Evolutionary conservation across 2,888 invertebrate species (phyloP), one percentile per base, ranked within the genome.

Genomic region (Brachypterus glaber): DNA sequence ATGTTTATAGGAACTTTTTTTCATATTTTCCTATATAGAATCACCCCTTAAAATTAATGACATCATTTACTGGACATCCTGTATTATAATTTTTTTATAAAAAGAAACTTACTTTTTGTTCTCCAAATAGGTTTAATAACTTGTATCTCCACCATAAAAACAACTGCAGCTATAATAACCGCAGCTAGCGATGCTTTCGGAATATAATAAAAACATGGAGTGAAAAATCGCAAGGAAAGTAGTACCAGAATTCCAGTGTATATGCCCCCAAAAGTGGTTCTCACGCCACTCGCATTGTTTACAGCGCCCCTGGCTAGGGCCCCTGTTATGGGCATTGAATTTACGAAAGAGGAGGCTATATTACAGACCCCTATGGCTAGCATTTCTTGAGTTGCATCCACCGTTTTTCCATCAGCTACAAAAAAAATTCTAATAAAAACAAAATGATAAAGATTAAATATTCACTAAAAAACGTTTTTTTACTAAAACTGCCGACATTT

Each of bases 351-450:
- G 1, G 79, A 79, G 2, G 75, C 62, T 14, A 82, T 67, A 58
- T 81, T 82, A 49, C 79, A 75, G 2, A 72, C 51, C 1, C 77
- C 77, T 31, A 82, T 60, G 1, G 82, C 79, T 37, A 82, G 55
- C 69, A 82, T 74, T 59, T 82, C 82, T 57, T 82, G 82, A 7
- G 78, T 80, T 1, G 81, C 76, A 54, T 80, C 77, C 32, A 81
- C 71, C 4, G 70, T 64, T 48, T 69, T 72, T 2, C 75, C 75
- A 36, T 74, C 71, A 36, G 73, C 75, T 75, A 51, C 17, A 63
- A 54, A 54, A 44, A 40, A 33, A 13, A 12, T n/a, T n/a, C n/a
- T n/a, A n/a, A n/a, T n/a, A n/a, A n/a, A n/a, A n/a, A n/a, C n/a
- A n/a, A n/a, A n/a, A n/a, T n/a, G n/a, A n/a, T n/a, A n/a, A n/a